Evolutionary conservation across 1,140 invertebrate genomes (phyloP), one percentile per base, ranked within the genome.

Genomic region (Prorops nasuta): DNA sequence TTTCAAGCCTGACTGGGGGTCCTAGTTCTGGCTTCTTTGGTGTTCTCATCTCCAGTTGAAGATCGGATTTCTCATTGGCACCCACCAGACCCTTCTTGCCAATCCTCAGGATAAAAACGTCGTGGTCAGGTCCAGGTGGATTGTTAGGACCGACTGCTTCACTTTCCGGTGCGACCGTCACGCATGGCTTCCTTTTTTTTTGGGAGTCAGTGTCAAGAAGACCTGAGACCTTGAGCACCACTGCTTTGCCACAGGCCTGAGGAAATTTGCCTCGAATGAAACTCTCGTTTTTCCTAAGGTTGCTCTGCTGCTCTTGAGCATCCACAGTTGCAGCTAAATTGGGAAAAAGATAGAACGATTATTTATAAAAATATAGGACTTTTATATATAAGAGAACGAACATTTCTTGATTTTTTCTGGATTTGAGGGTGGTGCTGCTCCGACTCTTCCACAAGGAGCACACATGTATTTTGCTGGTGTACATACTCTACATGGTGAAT

Each of bases 1-100:
- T 77, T 19, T 78, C 76, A 14, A 60, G 67, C 18, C 72, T 61
- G 3, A 76, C 46, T 0, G 76, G 74, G 0, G 71, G 69, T 3
- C 66, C 44, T n/a, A 49, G 58, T 15, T 75, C 74, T 0, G 48
- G 44, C 0, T 69, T 69, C 16, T 74, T 74, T 0, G 76, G 76
- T 0, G 76, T 78, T 16, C 63, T 69, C 64, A 78, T 67, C 28
- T 77, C 74, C 20, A 78, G 19, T 34, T 78, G 74, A 32, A 78
- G 54, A 17, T 76, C 74, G 1, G 69, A 73, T 45, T 78, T 78
- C 21, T 77, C 73, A 0, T 56, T 67, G 0, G 60, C 62, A 0
- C 69, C 67, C 0, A 77, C 75, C 0, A 78, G 51, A 0, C 73
- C 74, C 21, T 75, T 77, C 22, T 78, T 77, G 1, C 76, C 75